Evolutionary conservation across 2,888 invertebrate species (phyloP), one percentile per base, ranked within the genome.

Genomic region (Noctua pronuba): DNA sequence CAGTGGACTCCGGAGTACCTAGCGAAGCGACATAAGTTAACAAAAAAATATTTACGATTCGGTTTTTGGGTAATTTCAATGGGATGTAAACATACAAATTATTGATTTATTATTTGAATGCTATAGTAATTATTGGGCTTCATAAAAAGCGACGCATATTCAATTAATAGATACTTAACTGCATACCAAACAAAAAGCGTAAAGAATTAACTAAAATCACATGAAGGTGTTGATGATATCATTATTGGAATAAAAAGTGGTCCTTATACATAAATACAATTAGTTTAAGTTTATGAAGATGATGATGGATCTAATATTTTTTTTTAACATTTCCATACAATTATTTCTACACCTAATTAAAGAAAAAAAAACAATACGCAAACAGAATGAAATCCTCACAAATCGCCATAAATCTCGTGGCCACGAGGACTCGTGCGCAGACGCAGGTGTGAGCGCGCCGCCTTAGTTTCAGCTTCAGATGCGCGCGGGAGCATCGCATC

Each of bases 401-500:
- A 55, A 68, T 68, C 18, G 52, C 21, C 68, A 46, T 75, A 75
- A 71, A 75, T 75, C 49, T 78, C 69, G 41, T 49, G 41, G 74
- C 4, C 66, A 31, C 55, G 28, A 16, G 49, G 55, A 75, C 75
- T 71, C 73, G 16, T 66, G 79, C 81, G 81, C 82, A 71, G 72
- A 81, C 81, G 82, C 82, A 71, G 72, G 75, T 81, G 79, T 88
- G 84, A 85, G 87, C n/a, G 62, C 87, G 76, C 85, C 72, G 87
- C 89, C 82, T 92, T 89, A 90, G 83, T 86, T 88, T 91, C 92
- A 92, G 90, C 88, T 92, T 91, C 92, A 92, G 92, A 85, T 85
- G 81, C 83, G 87, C 90, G 86, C 88, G 82, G 85, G 88, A 87
- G 80, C 80, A 80, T 77, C 82, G 76, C 69, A 85, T 85, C 87